These are phyloP conservation scores for Dorcus hopei DNA, from an alignment of 2,888 invertebrate species.

Conservation along the genomic window DNA sequence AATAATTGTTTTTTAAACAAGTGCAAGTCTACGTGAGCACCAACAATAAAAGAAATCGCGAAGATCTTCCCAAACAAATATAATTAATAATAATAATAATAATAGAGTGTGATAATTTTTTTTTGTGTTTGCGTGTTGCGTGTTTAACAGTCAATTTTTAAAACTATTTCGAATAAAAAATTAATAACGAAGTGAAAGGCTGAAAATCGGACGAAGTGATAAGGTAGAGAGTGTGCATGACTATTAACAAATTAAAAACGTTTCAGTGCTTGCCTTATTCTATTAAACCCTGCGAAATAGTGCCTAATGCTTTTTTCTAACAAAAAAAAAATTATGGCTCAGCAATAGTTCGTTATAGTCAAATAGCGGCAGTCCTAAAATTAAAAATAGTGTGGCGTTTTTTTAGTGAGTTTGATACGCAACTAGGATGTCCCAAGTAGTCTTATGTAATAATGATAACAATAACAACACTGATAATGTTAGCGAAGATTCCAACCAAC, in stretches of 20 bases:
- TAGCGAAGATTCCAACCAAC: slow-evolving; percentile 82
- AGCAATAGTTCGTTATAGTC: background rate
- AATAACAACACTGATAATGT: slow-evolving; percentile 76
- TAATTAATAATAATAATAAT: slow-evolving; percentile 3
- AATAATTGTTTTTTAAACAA: background rate
- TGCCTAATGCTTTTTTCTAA: slow-evolving; percentile 9
- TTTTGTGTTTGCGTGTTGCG: slow-evolving; percentile 15
- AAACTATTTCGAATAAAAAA: slow-evolving; percentile 5
- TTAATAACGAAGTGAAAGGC: background rate
- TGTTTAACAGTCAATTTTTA: background rate
- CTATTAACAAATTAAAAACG: no score
- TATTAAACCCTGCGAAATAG: slow-evolving; percentile 10
- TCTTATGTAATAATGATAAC: slow-evolving; percentile 67
- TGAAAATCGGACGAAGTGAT: no score
- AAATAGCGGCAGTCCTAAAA: background rate
- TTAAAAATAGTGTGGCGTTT: slow-evolving; percentile 11
- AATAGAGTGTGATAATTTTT: slow-evolving; percentile 17
- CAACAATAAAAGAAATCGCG: slow-evolving; percentile 7
- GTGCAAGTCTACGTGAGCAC: background rate
- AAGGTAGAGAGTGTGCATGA: no score
- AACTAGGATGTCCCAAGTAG: slow-evolving; percentile 67
- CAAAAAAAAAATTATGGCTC: background rate
- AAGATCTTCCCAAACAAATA: slow-evolving; percentile 14
- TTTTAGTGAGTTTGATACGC: slow-evolving; percentile 1
- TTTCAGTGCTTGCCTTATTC: slow-evolving; percentile 13